A percentile compares a stretch with the other conserved stretches of the same genome.
phyloP scores from a whole-genome alignment of 1,140 invertebrate species.

The Brachionus calyciflorus region DNA sequence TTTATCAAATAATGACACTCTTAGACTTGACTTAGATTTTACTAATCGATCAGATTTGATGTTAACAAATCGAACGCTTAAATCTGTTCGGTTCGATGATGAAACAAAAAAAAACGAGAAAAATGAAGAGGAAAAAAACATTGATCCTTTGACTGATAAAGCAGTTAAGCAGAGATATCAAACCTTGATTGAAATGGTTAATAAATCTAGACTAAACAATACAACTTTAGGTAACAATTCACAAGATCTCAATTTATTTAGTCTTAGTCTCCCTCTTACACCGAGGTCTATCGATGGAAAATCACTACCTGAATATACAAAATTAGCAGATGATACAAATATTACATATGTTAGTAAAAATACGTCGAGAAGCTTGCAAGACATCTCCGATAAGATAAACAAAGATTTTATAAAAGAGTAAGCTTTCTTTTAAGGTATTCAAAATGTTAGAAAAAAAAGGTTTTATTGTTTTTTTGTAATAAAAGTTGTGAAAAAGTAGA shows the following conservation, averaged over 20 bases:
- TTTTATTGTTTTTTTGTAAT: not conserved
- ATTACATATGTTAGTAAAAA: not conserved
- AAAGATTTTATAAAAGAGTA: conserved; percentile 44
- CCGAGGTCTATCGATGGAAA: conserved; percentile 39
- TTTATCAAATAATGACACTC: not conserved
- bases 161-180: not conserved
- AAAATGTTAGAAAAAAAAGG: not conserved
- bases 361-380: conserved; percentile 5
- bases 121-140: not conserved
- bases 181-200: conserved; percentile 1
- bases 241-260: conserved; percentile 15
- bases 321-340: not conserved
- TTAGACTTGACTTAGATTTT: not conserved
- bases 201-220: not conserved
- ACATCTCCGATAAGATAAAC: not conserved
- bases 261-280: conserved; percentile 23
- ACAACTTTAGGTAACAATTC: not conserved
- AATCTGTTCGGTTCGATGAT: conserved; percentile 1
- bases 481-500: conserved; percentile 38
- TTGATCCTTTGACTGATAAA: not conserved
- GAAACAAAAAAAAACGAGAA: not conserved
- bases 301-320: not conserved
- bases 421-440: not conserved
- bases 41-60: not conserved
- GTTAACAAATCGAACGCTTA: not conserved